A percentile compares a stretch with the other conserved stretches of the same genome.
phyloP scores from a whole-genome alignment of 2,797 vertebrate species.

The Anomalospiza imberbis region DNA sequence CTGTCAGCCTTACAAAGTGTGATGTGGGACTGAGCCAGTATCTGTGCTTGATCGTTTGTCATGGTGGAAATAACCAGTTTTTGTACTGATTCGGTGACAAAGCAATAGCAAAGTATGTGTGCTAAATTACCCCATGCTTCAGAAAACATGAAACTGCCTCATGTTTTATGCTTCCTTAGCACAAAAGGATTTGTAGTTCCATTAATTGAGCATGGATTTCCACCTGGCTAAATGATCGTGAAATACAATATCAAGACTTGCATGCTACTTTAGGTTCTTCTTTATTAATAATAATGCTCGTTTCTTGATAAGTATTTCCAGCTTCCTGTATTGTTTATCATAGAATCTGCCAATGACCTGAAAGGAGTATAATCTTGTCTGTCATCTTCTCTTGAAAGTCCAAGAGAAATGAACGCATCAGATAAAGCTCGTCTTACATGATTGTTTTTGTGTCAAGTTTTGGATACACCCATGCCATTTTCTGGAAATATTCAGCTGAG shows the following conservation, averaged over 20 bases:
- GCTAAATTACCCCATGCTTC: not conserved
- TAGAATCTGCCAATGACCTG: not conserved
- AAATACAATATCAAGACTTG: not conserved
- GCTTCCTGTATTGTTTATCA: not conserved
- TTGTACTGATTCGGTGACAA: not conserved
- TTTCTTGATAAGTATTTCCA: not conserved
- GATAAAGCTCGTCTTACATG: not conserved
- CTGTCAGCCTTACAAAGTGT: slow-evolving; percentile 22
- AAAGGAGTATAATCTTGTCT: slow-evolving; percentile 11
- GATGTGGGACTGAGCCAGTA: slow-evolving; percentile 4
- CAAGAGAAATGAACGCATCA: slow-evolving; percentile 4
- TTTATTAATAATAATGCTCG: not conserved
- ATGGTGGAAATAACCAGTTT: slow-evolving; percentile 14
- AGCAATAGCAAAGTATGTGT: not conserved
- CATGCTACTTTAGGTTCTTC: not conserved
- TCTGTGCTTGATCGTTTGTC: not conserved
- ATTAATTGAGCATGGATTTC: not conserved
- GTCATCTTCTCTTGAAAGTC: not conserved
- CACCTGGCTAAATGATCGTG: not conserved
- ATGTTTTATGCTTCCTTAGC: not conserved
- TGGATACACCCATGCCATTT: not conserved
- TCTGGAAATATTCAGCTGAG: not conserved
- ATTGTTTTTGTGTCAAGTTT: not conserved
- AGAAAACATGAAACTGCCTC: not conserved
- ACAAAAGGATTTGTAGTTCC: not conserved